Percentiles rank a stretch among this genome's conserved stretches.
These are phyloP conservation scores for Ondatra zibethicus DNA, from an alignment of 2,113 vertebrate genomes.

Conservation along the genomic window DNA sequence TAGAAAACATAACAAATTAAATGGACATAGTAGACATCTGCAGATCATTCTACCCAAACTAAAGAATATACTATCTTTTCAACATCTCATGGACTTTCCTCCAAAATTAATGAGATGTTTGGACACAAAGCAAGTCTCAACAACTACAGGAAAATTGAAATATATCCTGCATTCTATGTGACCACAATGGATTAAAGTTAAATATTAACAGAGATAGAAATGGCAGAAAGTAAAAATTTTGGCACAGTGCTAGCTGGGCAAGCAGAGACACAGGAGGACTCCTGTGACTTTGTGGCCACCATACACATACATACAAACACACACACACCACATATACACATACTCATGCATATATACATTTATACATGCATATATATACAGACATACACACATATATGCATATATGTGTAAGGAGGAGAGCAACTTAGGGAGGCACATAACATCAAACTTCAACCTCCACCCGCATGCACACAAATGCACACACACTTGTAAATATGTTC, in stretches of 20 bases:
- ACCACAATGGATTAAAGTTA: background rate
- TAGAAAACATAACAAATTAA: background rate
- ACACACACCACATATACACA: background rate
- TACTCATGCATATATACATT: background rate
- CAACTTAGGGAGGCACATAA: background rate
- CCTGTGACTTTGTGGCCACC: background rate
- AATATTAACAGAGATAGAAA: background rate
- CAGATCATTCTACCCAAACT: background rate
- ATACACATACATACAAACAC: background rate
- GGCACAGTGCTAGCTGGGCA: background rate
- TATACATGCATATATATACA: background rate
- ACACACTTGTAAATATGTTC: background rate
- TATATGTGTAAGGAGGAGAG: no score
- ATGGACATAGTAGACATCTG: background rate
- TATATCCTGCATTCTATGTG: background rate
- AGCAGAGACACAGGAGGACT: background rate
- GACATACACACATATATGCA: no score
- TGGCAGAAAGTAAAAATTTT: background rate
- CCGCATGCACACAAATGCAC: background rate
- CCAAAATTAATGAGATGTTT: background rate
- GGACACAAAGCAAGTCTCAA: background rate
- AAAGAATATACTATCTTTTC: background rate
- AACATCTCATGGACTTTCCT: background rate
- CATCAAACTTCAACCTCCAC: background rate
- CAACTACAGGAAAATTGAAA: background rate